These are phyloP conservation scores for Megalops cyprinoides DNA, from an alignment of 2,797 vertebrate species.

Conservation along the genomic window DNA sequence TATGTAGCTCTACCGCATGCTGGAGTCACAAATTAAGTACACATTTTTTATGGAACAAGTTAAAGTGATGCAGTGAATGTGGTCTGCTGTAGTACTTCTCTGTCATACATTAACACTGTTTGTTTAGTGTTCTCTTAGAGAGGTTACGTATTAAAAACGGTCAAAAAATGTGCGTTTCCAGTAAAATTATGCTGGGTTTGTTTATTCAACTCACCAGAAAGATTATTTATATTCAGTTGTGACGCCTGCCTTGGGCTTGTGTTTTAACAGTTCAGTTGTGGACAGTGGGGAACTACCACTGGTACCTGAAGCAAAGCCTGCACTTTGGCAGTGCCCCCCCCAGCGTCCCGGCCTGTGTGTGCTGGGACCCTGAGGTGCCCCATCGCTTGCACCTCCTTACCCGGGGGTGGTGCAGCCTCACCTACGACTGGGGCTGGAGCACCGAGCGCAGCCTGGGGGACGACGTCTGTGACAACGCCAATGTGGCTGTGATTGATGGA, in stretches of 20 bases:
- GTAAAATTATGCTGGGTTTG: background rate
- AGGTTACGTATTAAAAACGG: background rate
- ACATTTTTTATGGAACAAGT: background rate
- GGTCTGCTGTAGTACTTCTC: no score
- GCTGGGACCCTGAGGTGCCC: constrained; percentile 83
- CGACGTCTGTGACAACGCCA: constrained; percentile 70
- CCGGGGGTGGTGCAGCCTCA: constrained; percentile 77
- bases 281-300: constrained; percentile 92
- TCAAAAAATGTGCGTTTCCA: background rate
- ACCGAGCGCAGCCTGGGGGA: constrained; percentile 78
- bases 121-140: background rate
- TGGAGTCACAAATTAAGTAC: background rate
- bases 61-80: background rate
- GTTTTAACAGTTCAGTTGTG: constrained; percentile 89
- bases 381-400: constrained; percentile 82
- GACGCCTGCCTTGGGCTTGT: background rate
- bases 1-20: background rate
- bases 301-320: constrained; percentile 95
- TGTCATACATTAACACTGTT: background rate
- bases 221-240: background rate
- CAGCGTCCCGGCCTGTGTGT: constrained; percentile 75
- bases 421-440: constrained; percentile 88
- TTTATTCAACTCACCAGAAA: background rate
- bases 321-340: constrained; percentile 73
- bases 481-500: constrained; percentile 93